Evolutionary conservation across 2,888 invertebrate species (phyloP).

Genomic region (Microctonus aethiopoides): DNA sequence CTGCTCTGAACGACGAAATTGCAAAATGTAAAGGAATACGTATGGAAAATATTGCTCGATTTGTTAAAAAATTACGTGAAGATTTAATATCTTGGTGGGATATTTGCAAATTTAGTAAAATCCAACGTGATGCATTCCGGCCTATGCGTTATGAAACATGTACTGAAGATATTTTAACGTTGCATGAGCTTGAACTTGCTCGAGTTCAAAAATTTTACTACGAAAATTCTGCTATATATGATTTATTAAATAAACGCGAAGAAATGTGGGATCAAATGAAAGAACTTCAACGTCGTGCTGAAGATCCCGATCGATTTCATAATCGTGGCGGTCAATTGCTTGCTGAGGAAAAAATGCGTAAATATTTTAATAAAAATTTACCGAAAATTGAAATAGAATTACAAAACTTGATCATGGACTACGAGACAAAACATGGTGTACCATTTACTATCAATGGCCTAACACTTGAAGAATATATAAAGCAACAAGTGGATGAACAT

Average conservation of each 20-base stretch:
- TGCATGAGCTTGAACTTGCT: constrained; percentile 83
- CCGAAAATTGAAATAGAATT: constrained; percentile 81
- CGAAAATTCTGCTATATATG: constrained; percentile 75
- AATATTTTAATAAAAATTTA: constrained; percentile 76
- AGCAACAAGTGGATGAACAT: constrained; percentile 73
- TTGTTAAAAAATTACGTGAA: constrained; percentile 75
- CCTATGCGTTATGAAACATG: constrained; percentile 77
- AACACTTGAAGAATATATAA: constrained; percentile 73
- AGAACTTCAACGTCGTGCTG: constrained; percentile 79
- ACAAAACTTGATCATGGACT: constrained; percentile 69
- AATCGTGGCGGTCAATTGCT: constrained; percentile 89
- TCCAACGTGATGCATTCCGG: constrained; percentile 73
- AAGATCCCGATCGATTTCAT: constrained; percentile 85
- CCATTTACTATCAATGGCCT: constrained; percentile 75
- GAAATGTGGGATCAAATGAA: constrained; percentile 81
- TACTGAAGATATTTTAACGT: constrained; percentile 81
- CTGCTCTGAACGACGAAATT: constrained; percentile 76
- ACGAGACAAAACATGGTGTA: constrained; percentile 69
- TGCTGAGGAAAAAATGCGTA: constrained; percentile 89
- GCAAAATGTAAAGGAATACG: constrained; percentile 81
- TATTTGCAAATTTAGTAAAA: constrained; percentile 76
- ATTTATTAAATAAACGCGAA: constrained; percentile 75
- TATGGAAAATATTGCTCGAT: constrained; percentile 76
- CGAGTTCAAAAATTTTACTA: constrained; percentile 76
- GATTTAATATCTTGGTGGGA: constrained; percentile 84